Evolutionary conservation across 2,888 invertebrate genomes (phyloP).

Genomic region (Venusia cambrica): DNA sequence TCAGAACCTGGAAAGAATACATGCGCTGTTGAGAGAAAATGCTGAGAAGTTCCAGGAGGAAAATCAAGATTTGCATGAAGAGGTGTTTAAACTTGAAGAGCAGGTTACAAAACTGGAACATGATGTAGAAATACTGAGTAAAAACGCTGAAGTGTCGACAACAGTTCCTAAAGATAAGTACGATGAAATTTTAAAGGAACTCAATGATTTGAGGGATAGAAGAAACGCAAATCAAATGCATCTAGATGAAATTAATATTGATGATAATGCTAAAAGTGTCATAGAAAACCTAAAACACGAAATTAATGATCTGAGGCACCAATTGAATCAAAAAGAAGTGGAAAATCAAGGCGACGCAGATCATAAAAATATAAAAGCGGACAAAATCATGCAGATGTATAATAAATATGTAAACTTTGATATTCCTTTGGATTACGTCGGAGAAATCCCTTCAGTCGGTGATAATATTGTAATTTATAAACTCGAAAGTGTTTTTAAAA

Average conservation of each 20-base stretch:
- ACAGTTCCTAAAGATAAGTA: constrained; percentile 60
- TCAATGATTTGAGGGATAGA: constrained; percentile 55
- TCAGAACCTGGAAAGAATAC: constrained; percentile 70
- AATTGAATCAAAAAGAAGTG: constrained; percentile 51
- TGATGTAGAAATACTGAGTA: constrained; percentile 59
- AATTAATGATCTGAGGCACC: constrained; percentile 63
- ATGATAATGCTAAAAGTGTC: constrained; percentile 74
- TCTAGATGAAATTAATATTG: constrained; percentile 69
- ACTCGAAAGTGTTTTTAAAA: constrained; percentile 78
- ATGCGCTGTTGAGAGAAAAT: constrained; percentile 65
- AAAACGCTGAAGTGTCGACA: constrained; percentile 49
- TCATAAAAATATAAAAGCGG: constrained; percentile 54
- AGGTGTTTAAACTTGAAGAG: constrained; percentile 72
- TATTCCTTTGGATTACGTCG: constrained; percentile 68
- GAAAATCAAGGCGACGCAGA: constrained; percentile 39
- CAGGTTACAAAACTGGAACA: constrained; percentile 70
- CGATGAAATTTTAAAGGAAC: constrained; percentile 57
- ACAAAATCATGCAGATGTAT: constrained; percentile 65
- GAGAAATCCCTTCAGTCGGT: constrained; percentile 63
- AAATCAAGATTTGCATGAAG: constrained; percentile 76
- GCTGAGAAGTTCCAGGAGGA: constrained; percentile 78
- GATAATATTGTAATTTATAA: constrained; percentile 64
- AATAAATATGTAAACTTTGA: constrained; percentile 75
- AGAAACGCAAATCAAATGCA: constrained; percentile 52
- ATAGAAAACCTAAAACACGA: constrained; percentile 74